Base-by-base conservation (phyloP, 1,140 invertebrate genomes). In the Pogonomyrmex barbatus region DNA sequence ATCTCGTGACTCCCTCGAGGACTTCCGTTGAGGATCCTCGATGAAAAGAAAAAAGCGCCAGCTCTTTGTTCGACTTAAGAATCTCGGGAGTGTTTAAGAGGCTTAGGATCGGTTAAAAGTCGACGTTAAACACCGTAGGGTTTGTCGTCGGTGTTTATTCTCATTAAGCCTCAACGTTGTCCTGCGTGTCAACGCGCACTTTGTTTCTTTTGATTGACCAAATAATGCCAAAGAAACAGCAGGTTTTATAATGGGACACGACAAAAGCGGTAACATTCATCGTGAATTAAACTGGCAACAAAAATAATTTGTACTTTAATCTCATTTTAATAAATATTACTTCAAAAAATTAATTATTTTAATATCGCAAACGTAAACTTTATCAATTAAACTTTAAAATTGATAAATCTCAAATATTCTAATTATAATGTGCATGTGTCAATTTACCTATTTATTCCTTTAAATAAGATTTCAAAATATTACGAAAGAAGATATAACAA, bases 61-160 rank as follows among this genome's bases (percentile, higher is more conserved):
- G 67, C 91, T 94, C 91, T 94, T 93, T 94, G 93, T 94, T 92
- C 92, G 88, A 92, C 93, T 95, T 94, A 94, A 95, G 94, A 95
- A 93, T 93, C 92, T 94, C 88, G 52, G 84, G 92, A 92, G 91
- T 91, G 88, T 87, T 91, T 95, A 95, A 95, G 94, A 94, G 91
- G 94, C 94, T 95, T 95, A 92, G 90, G 89, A 93, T 91, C 93
- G 91, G 93, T 94, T 94, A 94, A 93, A 92, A 91, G 90, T 90
- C 83, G 90, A 93, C 93, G 92, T 92, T 92, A 92, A 93, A 93
- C 93, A 88, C 89, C 56, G 86, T 60, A 67, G 47, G 58, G 82
- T 63, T 86, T 67, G 62, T 67, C 65, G 45, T 45, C 63, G 76
- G 70, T 78, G 62, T 54, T 77, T 82, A 50, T 58, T 67, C 77